phyloP scores from a whole-genome alignment of 2,888 invertebrate species.

The Acronicta leporina region DNA sequence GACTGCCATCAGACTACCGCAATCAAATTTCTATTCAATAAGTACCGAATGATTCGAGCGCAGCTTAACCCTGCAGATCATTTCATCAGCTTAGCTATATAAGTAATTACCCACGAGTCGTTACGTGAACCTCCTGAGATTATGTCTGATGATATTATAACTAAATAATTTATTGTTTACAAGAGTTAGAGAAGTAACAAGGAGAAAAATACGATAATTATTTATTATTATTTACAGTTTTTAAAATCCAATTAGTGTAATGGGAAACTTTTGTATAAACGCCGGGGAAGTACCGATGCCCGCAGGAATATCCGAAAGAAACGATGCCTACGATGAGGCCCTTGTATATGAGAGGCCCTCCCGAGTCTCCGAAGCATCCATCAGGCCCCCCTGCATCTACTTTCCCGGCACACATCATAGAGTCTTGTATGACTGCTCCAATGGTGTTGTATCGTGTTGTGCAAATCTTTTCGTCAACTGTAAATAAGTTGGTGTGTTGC shows the following conservation, averaged over 20 bases:
- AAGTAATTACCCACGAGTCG: too few species aligned
- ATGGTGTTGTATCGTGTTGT: slow-evolving; percentile 73
- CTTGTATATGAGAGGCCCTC: slow-evolving; percentile 82
- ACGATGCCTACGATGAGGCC: slow-evolving; percentile 82
- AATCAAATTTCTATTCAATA: too few species aligned
- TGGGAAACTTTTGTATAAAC: slow-evolving; percentile 83
- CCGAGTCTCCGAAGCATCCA: slow-evolving; percentile 84
- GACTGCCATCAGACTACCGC: too few species aligned
- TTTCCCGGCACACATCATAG: slow-evolving; percentile 82
- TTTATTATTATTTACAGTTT: slow-evolving; percentile 73
- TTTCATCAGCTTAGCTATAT: too few species aligned
- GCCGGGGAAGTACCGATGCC: slow-evolving; percentile 79
- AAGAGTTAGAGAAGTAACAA: not conserved
- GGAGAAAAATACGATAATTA: slow-evolving; percentile 46
- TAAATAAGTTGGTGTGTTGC: slow-evolving; percentile 72
- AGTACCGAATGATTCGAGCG: too few species aligned
- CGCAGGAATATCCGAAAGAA: slow-evolving; percentile 83
- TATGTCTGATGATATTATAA: too few species aligned
- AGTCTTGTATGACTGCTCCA: slow-evolving; percentile 73
- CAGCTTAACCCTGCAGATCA: too few species aligned
- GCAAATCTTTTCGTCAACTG: slow-evolving; percentile 74
- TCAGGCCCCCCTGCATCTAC: slow-evolving; percentile 78
- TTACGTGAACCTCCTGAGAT: too few species aligned
- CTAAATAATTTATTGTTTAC: too few species aligned
- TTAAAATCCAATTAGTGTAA: slow-evolving; percentile 82